Percentiles rank a stretch among this genome's conserved stretches.
Conservation (phyloP, 1,140 invertebrate genomes). For the Nephila pilipes region DNA sequence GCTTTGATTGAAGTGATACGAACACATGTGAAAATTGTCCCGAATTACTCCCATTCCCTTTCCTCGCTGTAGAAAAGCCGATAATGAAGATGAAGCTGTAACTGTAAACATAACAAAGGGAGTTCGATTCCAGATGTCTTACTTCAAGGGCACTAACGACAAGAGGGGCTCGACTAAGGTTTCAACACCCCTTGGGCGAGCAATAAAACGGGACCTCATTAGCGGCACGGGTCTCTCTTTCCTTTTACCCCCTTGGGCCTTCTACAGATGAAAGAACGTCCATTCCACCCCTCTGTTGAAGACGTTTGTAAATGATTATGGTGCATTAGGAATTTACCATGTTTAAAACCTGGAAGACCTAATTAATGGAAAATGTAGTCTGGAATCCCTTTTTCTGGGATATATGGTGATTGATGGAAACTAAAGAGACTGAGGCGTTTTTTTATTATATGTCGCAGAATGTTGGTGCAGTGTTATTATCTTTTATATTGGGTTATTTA, state of each 20-base stretch:
- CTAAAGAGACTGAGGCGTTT: background rate
- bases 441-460: background rate
- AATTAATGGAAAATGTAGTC: background rate
- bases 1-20: too few relatives aligned
- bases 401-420: background rate
- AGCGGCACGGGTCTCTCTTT: background rate
- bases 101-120: slow-evolving; percentile 7
- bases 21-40: background rate
- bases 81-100: background rate
- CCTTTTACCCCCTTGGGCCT: background rate
- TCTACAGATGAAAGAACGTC: background rate
- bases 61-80: background rate
- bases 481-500: too few relatives aligned
- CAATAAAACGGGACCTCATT: background rate
- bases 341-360: background rate
- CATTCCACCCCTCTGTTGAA: background rate
- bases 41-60: background rate
- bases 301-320: background rate
- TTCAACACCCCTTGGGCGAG: background rate
- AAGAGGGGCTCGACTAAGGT: background rate
- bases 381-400: background rate
- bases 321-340: background rate
- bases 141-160: background rate
- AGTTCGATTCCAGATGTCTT: slow-evolving; percentile 3
- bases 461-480: too few relatives aligned